Percentiles rank a stretch among this genome's conserved stretches.
These are phyloP conservation scores for Axea sp. DNA, from an alignment of 2,888 invertebrate genomes.

Conservation along the genomic window DNA sequence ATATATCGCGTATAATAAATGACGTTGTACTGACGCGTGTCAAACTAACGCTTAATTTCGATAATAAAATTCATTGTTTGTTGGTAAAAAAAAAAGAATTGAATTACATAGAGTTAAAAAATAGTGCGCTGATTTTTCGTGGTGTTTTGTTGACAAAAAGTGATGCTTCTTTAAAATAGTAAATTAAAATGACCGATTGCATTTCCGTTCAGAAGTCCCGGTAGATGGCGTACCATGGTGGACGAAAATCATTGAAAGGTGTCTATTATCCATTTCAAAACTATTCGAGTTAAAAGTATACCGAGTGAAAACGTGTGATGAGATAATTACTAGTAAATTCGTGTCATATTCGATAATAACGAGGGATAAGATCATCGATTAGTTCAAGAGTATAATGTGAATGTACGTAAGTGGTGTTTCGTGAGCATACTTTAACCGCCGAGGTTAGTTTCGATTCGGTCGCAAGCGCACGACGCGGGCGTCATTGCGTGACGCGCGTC, in stretches of 20 bases:
- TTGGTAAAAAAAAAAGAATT: not conserved
- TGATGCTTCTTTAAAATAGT: not conserved
- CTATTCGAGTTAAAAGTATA: conserved; percentile 38
- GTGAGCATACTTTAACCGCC: conserved; percentile 70
- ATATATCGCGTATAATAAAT: not conserved
- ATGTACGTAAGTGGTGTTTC: conserved; percentile 71
- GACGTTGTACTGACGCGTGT: conserved; percentile 3
- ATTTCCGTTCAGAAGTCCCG: conserved; percentile 33
- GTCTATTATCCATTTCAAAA: conserved; percentile 56
- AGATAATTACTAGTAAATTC: not conserved
- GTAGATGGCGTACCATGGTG: conserved; percentile 64
- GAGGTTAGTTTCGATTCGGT: conserved; percentile 68
- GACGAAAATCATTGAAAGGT: conserved; percentile 52
- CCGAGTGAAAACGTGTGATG: conserved; percentile 18
- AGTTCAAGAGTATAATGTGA: conserved; percentile 42
- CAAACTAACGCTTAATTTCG: conserved; percentile 16
- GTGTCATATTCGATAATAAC: not conserved
- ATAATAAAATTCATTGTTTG: not conserved
- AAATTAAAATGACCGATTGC: not conserved
- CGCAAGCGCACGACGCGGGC: conserved; percentile 14
- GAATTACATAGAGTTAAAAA: not conserved
- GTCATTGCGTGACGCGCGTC: conserved; percentile 9
- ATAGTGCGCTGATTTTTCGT: not conserved
- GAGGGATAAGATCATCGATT: conserved; percentile 1
- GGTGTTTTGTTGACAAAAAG: not conserved